phyloP scores from a whole-genome alignment of 2,797 vertebrate species.

The Valencia hispanica region DNA sequence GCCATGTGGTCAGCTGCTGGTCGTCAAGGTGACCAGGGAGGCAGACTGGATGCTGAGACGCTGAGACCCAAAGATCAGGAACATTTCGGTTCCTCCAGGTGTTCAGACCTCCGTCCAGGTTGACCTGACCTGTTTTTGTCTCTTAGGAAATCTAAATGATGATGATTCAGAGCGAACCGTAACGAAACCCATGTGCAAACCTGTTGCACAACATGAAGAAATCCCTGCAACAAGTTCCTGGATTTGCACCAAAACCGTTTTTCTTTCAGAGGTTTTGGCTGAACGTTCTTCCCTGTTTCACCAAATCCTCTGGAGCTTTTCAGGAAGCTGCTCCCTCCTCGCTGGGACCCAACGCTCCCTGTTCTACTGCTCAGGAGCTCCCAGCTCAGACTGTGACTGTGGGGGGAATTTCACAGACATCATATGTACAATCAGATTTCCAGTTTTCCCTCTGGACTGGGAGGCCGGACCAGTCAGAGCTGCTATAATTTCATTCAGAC shows the following conservation, averaged over 20 bases:
- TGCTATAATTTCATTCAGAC: slow-evolving; percentile 57
- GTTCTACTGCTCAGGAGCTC: neutral
- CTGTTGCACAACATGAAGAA: neutral
- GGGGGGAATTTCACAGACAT: slow-evolving; percentile 6
- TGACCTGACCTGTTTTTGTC: neutral
- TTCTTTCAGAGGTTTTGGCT: neutral
- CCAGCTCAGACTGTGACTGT: neutral
- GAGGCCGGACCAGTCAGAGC: slow-evolving; percentile 24
- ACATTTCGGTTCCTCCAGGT: too few species aligned
- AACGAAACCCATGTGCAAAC: neutral
- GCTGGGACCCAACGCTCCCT: neutral
- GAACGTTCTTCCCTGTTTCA: neutral
- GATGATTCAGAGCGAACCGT: neutral
- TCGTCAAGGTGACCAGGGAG: neutral
- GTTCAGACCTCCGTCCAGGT: neutral
- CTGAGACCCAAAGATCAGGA: neutral
- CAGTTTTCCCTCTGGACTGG: slow-evolving; percentile 33
- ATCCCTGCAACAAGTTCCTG: neutral
- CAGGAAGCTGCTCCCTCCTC: neutral
- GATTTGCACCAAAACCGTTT: slow-evolving; percentile 1
- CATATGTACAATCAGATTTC: too few species aligned
- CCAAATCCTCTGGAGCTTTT: neutral
- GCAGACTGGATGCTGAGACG: neutral
- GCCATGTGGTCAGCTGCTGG: neutral
- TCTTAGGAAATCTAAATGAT: neutral